These are phyloP conservation scores for Acanthosepion esculentum DNA, from an alignment of 2,888 invertebrate species.

Conservation along the genomic window DNA sequence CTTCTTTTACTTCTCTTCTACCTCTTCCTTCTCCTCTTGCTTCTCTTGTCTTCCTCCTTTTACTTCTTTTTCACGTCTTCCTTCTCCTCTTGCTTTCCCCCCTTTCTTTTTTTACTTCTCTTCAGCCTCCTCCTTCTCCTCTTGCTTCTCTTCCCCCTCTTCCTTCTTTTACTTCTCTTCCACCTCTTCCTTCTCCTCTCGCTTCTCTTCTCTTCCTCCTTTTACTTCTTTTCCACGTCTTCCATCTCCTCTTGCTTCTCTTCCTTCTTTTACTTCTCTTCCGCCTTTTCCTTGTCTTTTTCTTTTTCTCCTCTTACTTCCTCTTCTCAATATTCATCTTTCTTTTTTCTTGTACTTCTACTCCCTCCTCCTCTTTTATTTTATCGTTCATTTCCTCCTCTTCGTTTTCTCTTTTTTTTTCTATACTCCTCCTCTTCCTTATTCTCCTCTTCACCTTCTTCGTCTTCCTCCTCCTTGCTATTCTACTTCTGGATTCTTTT, in stretches of 20 bases:
- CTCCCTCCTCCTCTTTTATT: background rate
- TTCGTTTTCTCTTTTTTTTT: background rate
- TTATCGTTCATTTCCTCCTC: background rate
- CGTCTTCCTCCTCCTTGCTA: background rate
- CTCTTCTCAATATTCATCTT: no score
- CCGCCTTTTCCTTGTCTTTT: background rate
- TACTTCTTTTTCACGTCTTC: no score
- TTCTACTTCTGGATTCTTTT: no score
- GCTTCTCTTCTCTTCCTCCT: background rate
- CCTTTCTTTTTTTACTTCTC: background rate
- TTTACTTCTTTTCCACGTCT: background rate
- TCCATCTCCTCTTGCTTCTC: background rate
- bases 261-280: background rate
- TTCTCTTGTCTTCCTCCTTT: no score
- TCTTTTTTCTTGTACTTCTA: background rate
- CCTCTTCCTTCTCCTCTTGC: background rate
- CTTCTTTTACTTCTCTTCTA: background rate
- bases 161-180: background rate
- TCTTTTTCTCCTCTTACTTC: background rate
- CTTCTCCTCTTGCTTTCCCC: fast-evolving
- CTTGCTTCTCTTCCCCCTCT: background rate
- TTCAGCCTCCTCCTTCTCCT: background rate
- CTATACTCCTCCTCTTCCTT: no score
- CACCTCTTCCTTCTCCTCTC: background rate
- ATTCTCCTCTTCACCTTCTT: background rate